Evolutionary conservation across 2,797 vertebrate species (phyloP).

Genomic region (Lutjanus argentimaculatus): DNA sequence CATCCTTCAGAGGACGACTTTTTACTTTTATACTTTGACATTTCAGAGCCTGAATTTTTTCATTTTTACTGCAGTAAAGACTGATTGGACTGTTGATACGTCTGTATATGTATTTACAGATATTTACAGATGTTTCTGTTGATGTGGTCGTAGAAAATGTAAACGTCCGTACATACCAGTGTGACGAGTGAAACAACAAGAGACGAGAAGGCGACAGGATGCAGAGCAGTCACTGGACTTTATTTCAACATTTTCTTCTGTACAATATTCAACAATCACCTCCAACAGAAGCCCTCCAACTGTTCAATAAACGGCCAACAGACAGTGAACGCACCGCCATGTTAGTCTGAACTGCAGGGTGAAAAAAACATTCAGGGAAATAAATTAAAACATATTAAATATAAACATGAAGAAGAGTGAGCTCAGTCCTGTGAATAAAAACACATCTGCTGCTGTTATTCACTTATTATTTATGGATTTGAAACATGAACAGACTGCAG

Average conservation of each 20-base stretch:
- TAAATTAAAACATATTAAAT: constrained; percentile 10
- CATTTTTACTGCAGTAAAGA: no score
- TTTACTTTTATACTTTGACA: no score
- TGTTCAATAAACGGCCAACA: constrained; percentile 15
- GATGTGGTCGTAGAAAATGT: no score
- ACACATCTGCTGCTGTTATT: not conserved
- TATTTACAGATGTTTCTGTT: no score
- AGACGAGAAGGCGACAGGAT: not conserved
- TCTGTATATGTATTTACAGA: no score
- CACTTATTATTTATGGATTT: no score
- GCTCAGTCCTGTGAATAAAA: not conserved
- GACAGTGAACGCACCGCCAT: not conserved
- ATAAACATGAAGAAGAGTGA: constrained; percentile 1
- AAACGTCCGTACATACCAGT: no score
- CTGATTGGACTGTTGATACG: no score
- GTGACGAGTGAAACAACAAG: no score
- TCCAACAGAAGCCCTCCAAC: constrained; percentile 85
- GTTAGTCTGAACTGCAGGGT: not conserved
- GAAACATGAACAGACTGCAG: no score
- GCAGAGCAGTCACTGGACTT: constrained; percentile 89
- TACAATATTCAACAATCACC: constrained; percentile 96
- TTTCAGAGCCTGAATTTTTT: no score
- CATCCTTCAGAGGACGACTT: no score
- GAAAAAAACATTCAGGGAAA: not conserved
- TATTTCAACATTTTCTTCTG: constrained; percentile 90